phyloP scores from a whole-genome alignment of 1,140 invertebrate genomes.

The Drosophila serrata region DNA sequence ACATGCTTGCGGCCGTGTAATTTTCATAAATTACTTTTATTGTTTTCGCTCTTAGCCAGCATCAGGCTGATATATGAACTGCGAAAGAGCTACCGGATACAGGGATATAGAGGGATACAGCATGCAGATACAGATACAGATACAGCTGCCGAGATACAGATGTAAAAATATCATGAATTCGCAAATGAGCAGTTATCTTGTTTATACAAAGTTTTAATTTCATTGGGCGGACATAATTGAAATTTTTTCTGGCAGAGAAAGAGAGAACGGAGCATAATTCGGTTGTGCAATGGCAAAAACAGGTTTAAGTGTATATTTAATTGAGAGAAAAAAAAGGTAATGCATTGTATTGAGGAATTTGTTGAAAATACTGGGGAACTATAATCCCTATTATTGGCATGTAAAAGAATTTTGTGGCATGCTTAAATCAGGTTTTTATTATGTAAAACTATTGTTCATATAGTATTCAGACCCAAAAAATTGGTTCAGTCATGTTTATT shows the following conservation, averaged over 20 bases:
- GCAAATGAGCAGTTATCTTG: conserved; percentile 38
- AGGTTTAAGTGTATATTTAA: background rate
- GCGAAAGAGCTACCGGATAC: conserved; percentile 54
- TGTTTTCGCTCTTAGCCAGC: conserved; percentile 61
- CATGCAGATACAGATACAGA: conserved; percentile 31
- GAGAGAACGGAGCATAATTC: conserved; percentile 7
- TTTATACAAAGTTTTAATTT: conserved; percentile 57
- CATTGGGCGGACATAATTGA: conserved; percentile 47
- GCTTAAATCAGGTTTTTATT: background rate
- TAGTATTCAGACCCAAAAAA: background rate
- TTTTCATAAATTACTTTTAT: conserved; percentile 85
- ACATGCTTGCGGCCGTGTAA: conserved; percentile 75
- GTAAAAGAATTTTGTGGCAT: background rate
- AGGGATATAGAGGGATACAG: conserved; percentile 8
- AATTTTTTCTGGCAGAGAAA: conserved; percentile 23
- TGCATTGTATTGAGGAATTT: too few relatives aligned
- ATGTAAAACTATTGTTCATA: background rate
- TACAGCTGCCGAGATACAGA: conserved; percentile 44
- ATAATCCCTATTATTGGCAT: background rate
- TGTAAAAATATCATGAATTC: conserved; percentile 23
- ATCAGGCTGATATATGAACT: conserved; percentile 75
- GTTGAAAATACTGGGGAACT: background rate
- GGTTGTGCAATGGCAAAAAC: conserved; percentile 1
- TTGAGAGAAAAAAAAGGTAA: background rate
- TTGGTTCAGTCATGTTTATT: background rate